These are phyloP conservation scores for Drosophila nasuta DNA, from an alignment of 1,140 invertebrate species.

Conservation along the genomic window DNA sequence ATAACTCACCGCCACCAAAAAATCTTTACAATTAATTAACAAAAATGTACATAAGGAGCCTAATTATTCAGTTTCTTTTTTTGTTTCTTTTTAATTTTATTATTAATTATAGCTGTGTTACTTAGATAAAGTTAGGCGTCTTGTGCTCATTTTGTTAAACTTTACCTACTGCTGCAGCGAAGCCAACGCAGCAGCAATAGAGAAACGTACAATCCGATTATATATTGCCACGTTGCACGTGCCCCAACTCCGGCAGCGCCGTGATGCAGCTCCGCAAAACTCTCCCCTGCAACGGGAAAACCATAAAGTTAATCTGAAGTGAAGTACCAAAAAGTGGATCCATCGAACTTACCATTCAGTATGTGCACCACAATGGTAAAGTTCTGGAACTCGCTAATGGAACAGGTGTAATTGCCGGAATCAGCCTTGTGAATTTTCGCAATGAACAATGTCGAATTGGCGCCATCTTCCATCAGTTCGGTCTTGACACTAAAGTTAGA, in stretches of 20 bases:
- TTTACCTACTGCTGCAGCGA: conserved; percentile 54
- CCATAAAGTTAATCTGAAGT: background rate
- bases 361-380: conserved; percentile 90
- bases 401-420: conserved; percentile 92
- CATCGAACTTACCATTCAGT: conserved; percentile 88
- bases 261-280: conserved; percentile 88
- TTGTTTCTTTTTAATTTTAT: background rate
- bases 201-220: conserved; percentile 46
- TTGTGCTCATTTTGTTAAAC: conserved; percentile 36
- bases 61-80: background rate
- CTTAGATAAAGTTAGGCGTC: conserved; percentile 19
- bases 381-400: conserved; percentile 88
- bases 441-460: conserved; percentile 90
- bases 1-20: conserved; percentile 61
- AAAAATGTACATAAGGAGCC: conserved; percentile 59
- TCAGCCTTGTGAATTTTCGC: conserved; percentile 90
- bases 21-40: conserved; percentile 81
- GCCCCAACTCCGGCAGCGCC: conserved; percentile 32
- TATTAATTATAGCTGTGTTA: background rate
- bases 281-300: conserved; percentile 85
- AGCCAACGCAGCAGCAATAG: conserved; percentile 45
- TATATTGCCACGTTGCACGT: conserved; percentile 30
- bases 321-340: no score
- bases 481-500: conserved; percentile 88
- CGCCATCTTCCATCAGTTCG: conserved; percentile 90